Conservation (phyloP, 2,888 invertebrate genomes). For the Lydus trimaculatus region DNA sequence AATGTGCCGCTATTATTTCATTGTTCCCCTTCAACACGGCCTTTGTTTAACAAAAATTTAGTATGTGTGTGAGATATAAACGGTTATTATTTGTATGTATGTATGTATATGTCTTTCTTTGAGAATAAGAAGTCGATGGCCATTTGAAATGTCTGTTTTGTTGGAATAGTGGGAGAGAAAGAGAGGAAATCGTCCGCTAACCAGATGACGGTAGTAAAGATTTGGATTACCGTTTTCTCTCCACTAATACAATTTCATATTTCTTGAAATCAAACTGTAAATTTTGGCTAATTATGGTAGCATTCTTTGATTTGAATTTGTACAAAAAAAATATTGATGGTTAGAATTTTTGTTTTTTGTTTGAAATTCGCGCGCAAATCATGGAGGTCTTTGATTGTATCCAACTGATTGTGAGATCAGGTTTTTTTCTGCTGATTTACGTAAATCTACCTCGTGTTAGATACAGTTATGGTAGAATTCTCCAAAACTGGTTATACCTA, state of each 20-base stretch:
- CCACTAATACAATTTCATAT: not conserved
- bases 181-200: slow-evolving; percentile 26
- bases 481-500: too few species aligned
- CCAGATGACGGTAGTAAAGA: slow-evolving; percentile 29
- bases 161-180: not conserved
- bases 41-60: not conserved
- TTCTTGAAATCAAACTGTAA: not conserved
- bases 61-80: not conserved
- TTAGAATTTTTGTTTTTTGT: too few species aligned
- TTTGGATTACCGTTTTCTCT: slow-evolving; percentile 5
- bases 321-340: too few species aligned
- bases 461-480: too few species aligned
- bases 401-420: too few species aligned
- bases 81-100: slow-evolving; percentile 9
- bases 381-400: too few species aligned
- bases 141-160: slow-evolving; percentile 16
- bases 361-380: too few species aligned
- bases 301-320: not conserved
- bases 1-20: slow-evolving; percentile 38
- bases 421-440: too few species aligned
- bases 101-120: slow-evolving; percentile 13
- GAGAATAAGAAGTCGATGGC: slow-evolving; percentile 34
- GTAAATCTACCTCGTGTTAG: too few species aligned
- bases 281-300: not conserved
- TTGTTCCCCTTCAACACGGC: not conserved